A percentile compares a stretch with the other conserved stretches of the same genome.
Evolutionary conservation across 2,797 vertebrate genomes (phyloP).

Genomic region (Eleutherodactylus coqui): DNA sequence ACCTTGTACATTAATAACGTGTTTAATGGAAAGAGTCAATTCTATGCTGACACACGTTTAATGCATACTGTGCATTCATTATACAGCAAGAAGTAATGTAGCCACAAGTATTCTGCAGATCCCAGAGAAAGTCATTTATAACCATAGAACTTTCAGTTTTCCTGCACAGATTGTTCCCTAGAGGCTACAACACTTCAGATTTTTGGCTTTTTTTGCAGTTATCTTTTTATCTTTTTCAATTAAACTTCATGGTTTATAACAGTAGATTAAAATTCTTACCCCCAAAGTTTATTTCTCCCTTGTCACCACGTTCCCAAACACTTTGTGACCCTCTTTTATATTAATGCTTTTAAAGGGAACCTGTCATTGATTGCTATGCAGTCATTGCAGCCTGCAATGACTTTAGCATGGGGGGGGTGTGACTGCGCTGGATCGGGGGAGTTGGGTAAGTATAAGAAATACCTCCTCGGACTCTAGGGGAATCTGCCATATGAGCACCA

Average conservation of each 20-base stretch:
- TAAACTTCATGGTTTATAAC: neutral
- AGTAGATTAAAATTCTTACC: neutral
- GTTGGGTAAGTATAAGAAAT: too few species aligned
- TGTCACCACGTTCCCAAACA: neutral
- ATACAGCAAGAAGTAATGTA: constrained; percentile 7
- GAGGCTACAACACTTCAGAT: neutral
- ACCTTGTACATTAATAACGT: constrained; percentile 16
- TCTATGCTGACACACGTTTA: neutral
- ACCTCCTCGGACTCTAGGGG: too few species aligned
- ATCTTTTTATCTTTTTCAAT: neutral
- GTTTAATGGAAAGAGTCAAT: neutral
- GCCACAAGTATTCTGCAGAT: constrained; percentile 24
- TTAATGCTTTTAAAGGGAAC: too few species aligned
- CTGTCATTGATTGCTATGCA: too few species aligned
- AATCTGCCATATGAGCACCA: too few species aligned
- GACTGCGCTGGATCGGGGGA: too few species aligned
- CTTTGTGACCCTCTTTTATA: too few species aligned
- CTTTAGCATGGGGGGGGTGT: too few species aligned
- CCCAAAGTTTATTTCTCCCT: neutral
- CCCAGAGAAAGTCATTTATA: constrained; percentile 22
- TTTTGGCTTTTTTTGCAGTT: neutral
- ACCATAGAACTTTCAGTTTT: neutral
- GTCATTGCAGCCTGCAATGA: too few species aligned
- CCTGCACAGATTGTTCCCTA: neutral
- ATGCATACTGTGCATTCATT: neutral